Conservation (phyloP, 2,113 vertebrate genomes). For the Chauna torquata region DNA sequence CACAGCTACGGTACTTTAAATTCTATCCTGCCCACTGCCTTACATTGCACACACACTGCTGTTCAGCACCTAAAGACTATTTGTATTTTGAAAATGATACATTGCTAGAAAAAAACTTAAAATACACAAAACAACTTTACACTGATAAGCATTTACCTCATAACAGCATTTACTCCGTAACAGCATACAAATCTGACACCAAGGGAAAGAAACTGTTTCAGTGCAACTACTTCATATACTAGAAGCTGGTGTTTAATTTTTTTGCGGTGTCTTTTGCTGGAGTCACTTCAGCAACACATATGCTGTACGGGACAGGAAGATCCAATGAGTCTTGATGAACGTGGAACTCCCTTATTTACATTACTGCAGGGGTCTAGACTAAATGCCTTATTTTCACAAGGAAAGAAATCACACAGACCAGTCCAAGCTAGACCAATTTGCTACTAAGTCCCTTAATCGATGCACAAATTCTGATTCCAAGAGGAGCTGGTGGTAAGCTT, state of each 20-base stretch:
- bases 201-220: background rate
- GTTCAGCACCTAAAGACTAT: background rate
- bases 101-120: background rate
- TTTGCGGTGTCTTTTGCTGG: background rate
- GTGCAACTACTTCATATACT: background rate
- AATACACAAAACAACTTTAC: background rate
- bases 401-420: background rate
- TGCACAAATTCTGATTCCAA: fast-evolving
- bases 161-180: background rate
- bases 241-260: background rate
- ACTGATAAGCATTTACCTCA: background rate
- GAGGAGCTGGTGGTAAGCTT: fast-evolving
- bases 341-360: fast-evolving
- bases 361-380: background rate
- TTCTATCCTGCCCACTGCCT: background rate
- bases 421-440: background rate
- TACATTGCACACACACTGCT: background rate
- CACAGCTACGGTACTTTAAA: background rate
- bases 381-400: background rate
- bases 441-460: background rate
- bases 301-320: background rate
- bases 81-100: background rate
- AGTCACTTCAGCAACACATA: fast-evolving
- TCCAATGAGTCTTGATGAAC: fast-evolving
- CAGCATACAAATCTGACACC: background rate